Conservation (phyloP, 2,888 invertebrate species). For the Alitta virens region DNA sequence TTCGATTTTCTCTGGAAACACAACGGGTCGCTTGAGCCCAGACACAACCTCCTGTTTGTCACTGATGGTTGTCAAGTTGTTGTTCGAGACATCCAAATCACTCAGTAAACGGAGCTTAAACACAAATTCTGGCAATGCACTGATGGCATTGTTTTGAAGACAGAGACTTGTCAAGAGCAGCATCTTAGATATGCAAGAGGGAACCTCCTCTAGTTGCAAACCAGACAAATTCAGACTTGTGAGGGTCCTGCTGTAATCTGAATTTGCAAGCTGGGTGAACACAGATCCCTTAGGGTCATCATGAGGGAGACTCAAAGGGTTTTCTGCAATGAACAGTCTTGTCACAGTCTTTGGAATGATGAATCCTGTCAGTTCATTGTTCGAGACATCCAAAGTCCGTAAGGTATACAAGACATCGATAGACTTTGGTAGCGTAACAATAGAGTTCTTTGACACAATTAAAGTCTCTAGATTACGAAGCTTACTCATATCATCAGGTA, state of each 20-base stretch:
- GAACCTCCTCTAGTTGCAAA: conserved; percentile 46
- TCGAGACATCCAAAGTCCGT: conserved; percentile 39
- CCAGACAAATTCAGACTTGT: conserved; percentile 43
- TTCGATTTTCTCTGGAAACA: conserved; percentile 15
- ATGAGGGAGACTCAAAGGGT: conserved; percentile 34
- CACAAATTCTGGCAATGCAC: conserved; percentile 38
- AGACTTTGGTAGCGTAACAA: conserved; percentile 41
- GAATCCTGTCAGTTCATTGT: conserved; percentile 43
- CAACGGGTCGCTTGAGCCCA: conserved; percentile 24
- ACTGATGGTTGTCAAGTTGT: conserved; percentile 32
- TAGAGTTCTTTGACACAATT: conserved; percentile 40
- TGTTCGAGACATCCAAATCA: conserved; percentile 38
- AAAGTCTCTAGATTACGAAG: conserved; percentile 41
- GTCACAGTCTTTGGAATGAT: conserved; percentile 45
- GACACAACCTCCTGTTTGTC: conserved; percentile 10
- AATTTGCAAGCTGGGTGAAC: conserved; percentile 46
- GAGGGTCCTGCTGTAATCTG: conserved; percentile 43
- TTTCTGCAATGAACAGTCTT: conserved; percentile 38
- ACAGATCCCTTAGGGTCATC: conserved; percentile 28
- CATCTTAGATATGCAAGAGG: conserved; percentile 44
- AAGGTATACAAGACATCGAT: conserved; percentile 42
- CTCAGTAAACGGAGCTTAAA: conserved; percentile 41
- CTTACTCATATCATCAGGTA: conserved; percentile 42
- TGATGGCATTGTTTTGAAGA: conserved; percentile 47
- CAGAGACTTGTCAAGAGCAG: conserved; percentile 42